A percentile compares a stretch with the other conserved stretches of the same genome.
These are phyloP conservation scores for Phaenicophaeus curvirostris DNA, from an alignment of 2,797 vertebrate species.

Conservation along the genomic window DNA sequence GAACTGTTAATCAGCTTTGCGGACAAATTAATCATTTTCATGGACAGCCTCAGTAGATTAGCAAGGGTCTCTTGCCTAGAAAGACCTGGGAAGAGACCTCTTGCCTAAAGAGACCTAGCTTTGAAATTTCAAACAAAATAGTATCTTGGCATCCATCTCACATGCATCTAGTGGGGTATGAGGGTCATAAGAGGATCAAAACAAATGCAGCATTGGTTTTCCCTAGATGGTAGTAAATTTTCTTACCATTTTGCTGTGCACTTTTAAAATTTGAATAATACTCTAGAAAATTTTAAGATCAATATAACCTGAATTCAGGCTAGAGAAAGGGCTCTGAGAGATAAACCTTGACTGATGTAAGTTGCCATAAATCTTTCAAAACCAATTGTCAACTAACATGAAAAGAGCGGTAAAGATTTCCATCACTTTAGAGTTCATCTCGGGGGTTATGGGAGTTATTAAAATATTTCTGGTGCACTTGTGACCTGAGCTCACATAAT, in stretches of 20 bases:
- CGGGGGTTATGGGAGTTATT: background rate
- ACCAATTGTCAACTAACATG: background rate
- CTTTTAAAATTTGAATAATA: background rate
- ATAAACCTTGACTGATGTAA: background rate
- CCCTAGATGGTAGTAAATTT: background rate
- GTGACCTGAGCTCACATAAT: background rate
- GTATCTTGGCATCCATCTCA: background rate
- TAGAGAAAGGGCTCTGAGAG: background rate
- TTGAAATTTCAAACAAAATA: background rate
- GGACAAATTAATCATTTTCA: rapidly evolving
- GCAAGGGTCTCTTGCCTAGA: background rate
- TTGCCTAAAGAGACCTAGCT: background rate
- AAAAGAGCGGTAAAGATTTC: slow-evolving; percentile 49
- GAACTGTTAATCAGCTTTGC: background rate
- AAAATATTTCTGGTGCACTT: background rate
- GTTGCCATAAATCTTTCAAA: background rate
- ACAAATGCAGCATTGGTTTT: background rate
- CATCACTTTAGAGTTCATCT: background rate
- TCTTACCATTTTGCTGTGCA: background rate
- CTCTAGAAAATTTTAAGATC: background rate
- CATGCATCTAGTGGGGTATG: background rate
- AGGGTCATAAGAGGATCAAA: background rate
- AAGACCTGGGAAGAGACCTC: background rate
- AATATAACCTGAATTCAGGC: background rate
- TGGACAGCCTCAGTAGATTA: background rate